Conservation (phyloP, 2,888 invertebrate genomes). For the Argyresthia goedartella region DNA sequence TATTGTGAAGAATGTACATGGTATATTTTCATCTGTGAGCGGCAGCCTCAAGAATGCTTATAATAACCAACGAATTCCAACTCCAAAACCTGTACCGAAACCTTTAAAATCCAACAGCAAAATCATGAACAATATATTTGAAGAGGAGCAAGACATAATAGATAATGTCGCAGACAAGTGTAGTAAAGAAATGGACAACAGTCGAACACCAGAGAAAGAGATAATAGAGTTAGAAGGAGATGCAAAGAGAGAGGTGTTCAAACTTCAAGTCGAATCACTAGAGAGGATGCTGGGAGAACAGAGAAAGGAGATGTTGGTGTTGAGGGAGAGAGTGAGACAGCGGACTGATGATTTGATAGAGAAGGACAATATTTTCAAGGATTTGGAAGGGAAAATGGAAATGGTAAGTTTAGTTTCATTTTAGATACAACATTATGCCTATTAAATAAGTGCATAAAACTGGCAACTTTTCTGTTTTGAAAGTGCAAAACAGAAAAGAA, state of each 20-base stretch:
- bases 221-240: conserved; percentile 15
- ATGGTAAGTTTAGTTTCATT: conserved; percentile 43
- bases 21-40: conserved; percentile 58
- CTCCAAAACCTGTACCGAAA: conserved; percentile 31
- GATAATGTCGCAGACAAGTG: too few relatives aligned
- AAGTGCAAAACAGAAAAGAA: too few relatives aligned
- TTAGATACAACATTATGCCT: too few relatives aligned
- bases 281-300: conserved; percentile 46
- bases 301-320: conserved; percentile 37
- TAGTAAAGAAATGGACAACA: background rate
- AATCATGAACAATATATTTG: conserved; percentile 57
- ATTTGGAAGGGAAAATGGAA: conserved; percentile 63
- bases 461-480: too few relatives aligned
- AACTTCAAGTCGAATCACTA: conserved; percentile 46
- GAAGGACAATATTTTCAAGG: conserved; percentile 50
- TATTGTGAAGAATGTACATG: conserved; percentile 63
- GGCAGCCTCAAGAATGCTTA: conserved; percentile 60
- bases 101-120: conserved; percentile 37
- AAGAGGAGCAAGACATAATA: too few relatives aligned
- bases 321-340: conserved; percentile 44
- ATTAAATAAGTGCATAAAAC: background rate
- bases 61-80: conserved; percentile 31
- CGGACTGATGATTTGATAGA: conserved; percentile 45
- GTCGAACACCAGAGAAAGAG: background rate
- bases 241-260: conserved; percentile 30